Evolutionary conservation across 2,797 vertebrate species (phyloP).

Genomic region (Pantherophis alleghaniensis): DNA sequence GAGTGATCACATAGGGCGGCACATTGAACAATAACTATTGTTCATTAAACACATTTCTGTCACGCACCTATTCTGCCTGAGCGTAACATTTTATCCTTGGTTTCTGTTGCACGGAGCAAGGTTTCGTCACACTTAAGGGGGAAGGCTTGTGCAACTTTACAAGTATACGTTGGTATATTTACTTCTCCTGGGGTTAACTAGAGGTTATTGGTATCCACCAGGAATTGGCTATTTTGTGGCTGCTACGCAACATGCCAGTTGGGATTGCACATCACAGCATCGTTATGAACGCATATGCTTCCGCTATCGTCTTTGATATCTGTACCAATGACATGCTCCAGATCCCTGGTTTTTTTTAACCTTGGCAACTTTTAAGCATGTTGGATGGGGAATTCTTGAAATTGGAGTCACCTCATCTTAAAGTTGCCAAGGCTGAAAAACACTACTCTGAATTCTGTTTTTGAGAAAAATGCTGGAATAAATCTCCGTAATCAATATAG

Average conservation of each 20-base stretch:
- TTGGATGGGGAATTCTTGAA: not conserved
- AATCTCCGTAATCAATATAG: not conserved
- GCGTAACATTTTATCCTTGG: not conserved
- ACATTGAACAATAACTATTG: not conserved
- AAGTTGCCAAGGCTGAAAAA: not conserved
- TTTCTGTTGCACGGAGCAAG: not conserved
- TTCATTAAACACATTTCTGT: not conserved
- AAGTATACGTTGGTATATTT: not conserved
- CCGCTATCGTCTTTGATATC: not conserved
- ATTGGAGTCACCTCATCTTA: not conserved
- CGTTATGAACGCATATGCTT: not conserved
- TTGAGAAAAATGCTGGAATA: not conserved
- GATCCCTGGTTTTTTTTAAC: not conserved
- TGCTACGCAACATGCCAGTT: slow-evolving; percentile 18
- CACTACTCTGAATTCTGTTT: not conserved
- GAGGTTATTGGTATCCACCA: not conserved
- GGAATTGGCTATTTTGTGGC: not conserved
- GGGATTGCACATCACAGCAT: not conserved
- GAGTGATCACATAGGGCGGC: not conserved
- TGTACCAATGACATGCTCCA: not conserved
- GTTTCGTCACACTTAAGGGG: not conserved
- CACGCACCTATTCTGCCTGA: not conserved
- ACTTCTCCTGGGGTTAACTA: not conserved
- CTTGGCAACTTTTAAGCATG: not conserved
- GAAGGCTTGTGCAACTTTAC: not conserved